These are phyloP conservation scores for Australoheros scitulus DNA, from an alignment of 2,113 vertebrate species.

Conservation along the genomic window DNA sequence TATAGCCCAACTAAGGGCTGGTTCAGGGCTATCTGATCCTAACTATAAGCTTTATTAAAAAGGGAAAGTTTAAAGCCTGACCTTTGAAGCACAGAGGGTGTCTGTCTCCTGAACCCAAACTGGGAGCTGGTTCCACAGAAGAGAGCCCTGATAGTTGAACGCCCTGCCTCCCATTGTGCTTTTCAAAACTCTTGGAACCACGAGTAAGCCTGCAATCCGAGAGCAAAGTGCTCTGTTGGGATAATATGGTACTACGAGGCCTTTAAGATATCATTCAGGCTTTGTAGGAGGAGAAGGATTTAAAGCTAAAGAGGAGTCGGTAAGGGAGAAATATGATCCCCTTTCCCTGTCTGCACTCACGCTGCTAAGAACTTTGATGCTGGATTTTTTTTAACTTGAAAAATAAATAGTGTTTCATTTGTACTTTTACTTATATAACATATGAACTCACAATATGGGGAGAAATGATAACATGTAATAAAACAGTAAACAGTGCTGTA, in stretches of 20 bases:
- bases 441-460: not conserved
- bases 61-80: not conserved
- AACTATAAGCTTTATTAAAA: not conserved
- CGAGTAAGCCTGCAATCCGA: not conserved
- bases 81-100: not conserved
- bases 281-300: constrained; percentile 5
- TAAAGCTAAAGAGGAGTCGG: not conserved
- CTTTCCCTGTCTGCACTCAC: not conserved
- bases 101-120: not conserved
- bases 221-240: constrained; percentile 5
- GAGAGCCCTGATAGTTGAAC: not conserved
- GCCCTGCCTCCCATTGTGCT: constrained; percentile 4
- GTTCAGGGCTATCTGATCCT: not conserved
- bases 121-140: not conserved
- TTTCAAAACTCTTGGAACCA: not conserved
- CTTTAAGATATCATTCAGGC: constrained; percentile 6
- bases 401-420: not conserved
- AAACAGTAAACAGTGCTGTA: not conserved
- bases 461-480: too few relatives aligned
- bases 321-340: not conserved
- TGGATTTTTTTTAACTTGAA: too few relatives aligned
- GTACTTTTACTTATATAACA: not conserved
- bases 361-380: not conserved
- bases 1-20: not conserved
- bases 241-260: not conserved